Base-by-base conservation (phyloP, 2,113 vertebrate species). In the Aegotheles bennettii region DNA sequence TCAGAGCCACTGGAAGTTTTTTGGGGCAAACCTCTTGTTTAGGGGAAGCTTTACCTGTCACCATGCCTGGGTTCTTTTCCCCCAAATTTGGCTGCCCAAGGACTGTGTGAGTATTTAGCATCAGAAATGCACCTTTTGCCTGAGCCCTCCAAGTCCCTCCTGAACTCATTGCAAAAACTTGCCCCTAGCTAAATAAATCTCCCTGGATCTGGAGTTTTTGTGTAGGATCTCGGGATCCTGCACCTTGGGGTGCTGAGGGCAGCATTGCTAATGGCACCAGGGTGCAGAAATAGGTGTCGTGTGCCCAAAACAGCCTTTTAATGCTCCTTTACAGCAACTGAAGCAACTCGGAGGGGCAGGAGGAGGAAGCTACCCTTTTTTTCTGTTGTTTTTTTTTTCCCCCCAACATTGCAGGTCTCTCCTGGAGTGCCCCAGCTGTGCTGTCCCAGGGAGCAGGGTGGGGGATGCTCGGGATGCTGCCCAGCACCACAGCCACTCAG, bases 261-360 rank as follows among this genome's bases (percentile, higher is more conserved):
- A 31, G 80, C 45, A 0, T 1, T 10, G 33, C 26, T 9, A 9
- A 19, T 0, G 0, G 42, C 29, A 9, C 31, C 3, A 1, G 20
- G 56, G 21, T 5, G 7, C 38, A n/a, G 76, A 59, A 76, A 29
- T 3, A 18, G 38, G 50, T 0, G 0, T 25, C 21, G 13, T 6
- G 8, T 53, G 43, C 50, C 38, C 29, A 33, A 50, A 61, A 13
- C 47, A n/a, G 67, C 25, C 25, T 63, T 71, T n/a, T 12, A 20
- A 57, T 3, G 23, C 23, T 31, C 23, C 54, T 53, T 25, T 16
- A 13, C 29, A 54, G 57, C n/a, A 59, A 20, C 17, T 13, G 47
- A 16, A 33, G 40, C 6, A 15, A 11, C 57, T 48, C 1, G 0
- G 31, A 45, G 61, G 63, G 61, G 24, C 5, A 10, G 29, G 21